Conservation (phyloP, 2,888 invertebrate species). For the Cremastinae sp. region DNA sequence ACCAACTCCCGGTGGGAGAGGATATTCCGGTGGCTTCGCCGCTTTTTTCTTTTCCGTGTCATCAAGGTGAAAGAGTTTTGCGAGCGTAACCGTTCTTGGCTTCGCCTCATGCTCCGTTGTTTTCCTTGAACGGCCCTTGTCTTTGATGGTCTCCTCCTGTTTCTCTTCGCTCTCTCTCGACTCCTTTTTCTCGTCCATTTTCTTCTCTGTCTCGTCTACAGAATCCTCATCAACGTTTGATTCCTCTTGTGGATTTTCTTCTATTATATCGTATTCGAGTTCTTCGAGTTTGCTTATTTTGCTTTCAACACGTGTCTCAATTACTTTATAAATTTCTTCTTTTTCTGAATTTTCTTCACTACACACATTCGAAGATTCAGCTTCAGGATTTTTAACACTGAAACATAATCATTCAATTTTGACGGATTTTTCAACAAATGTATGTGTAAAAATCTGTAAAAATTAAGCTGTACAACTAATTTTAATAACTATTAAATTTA, state of each 20-base stretch:
- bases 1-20: conserved; percentile 51
- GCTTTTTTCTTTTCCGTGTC: conserved; percentile 58
- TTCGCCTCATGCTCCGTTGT: conserved; percentile 26
- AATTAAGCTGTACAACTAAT: too few relatives aligned
- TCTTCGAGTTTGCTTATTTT: conserved; percentile 42
- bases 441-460: too few relatives aligned
- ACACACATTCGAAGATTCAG: too few relatives aligned
- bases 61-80: conserved; percentile 24
- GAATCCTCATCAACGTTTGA: conserved; percentile 41
- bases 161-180: conserved; percentile 15
- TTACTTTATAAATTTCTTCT: conserved; percentile 16
- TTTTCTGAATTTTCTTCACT: background rate
- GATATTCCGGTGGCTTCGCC: conserved; percentile 57
- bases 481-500: background rate
- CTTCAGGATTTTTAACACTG: too few relatives aligned
- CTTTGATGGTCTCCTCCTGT: conserved; percentile 21
- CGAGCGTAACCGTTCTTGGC: conserved; percentile 6
- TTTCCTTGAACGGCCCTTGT: conserved; percentile 45
- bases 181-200: conserved; percentile 21
- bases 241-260: conserved; percentile 42
- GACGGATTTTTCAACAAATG: background rate
- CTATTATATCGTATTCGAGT: conserved; percentile 43
- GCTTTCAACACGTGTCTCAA: background rate
- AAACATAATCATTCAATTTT: too few relatives aligned
- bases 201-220: conserved; percentile 8